Evolutionary conservation across 2,113 vertebrate species (phyloP), one percentile per base, ranked within the genome.

Genomic region (Phalacrocorax brasilianus): DNA sequence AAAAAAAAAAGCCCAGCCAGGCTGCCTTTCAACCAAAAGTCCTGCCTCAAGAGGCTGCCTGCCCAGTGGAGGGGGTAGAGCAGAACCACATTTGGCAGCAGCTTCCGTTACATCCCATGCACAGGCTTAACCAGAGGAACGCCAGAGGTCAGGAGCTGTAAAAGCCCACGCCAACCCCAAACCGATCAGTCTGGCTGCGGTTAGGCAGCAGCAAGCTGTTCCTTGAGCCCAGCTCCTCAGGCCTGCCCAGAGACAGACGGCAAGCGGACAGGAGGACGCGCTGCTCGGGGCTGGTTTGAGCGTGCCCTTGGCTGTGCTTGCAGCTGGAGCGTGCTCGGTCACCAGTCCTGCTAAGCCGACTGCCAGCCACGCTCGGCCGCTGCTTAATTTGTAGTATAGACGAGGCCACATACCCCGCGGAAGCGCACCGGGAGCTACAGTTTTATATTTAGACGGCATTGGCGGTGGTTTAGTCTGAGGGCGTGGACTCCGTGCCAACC

Each of bases 181-280:
- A 44, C 11, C 35, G 1, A 14, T 33, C 0, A 0, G 2, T 32
- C n/a, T 50, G 24, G 52, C 38, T 56, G 35, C 0, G 0, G 23
- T 27, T 35, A 35, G n/a, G 58, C 0, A 1, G 30, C 66, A 65
- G n/a, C 67, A 58, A 65, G n/a, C 1, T 0, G 0, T 18, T 58
- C 22, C 63, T 56, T 45, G 75, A 89, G 42, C 32, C 28, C n/a
- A 35, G 35, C 40, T 74, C 79, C 65, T 30, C 75, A 24, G 38
- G 13, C 35, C n/a, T 33, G 44, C 53, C 47, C 0, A 1, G 35
- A n/a, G 50, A 65, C 24, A 72, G 52, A 32, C 5, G 1, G 27
- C 44, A 67, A 42, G 33, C 0, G 8, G 26, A n/a, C 4, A 14
- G 66, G 40, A 85, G 70, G 38, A 84, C 2, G 1, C 1, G 1